Evolutionary conservation across 2,797 vertebrate species (phyloP).

Genomic region (Thripadectes ignobilis): DNA sequence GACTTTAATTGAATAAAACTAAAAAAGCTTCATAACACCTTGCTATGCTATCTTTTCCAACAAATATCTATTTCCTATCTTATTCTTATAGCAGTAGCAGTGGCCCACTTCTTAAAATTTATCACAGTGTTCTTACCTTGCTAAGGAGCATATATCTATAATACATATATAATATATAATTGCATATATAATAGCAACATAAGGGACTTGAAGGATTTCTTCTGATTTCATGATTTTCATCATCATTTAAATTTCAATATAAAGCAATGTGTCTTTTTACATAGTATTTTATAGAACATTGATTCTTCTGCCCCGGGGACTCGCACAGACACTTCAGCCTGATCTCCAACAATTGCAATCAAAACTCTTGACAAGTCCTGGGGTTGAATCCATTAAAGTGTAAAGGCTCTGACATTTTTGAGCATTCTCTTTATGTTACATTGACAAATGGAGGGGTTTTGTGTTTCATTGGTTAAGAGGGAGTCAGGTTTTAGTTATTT

Average conservation of each 20-base stretch:
- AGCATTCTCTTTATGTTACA: conserved; percentile 59
- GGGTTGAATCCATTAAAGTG: conserved; percentile 56
- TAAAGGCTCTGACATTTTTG: conserved; percentile 65
- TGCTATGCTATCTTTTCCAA: not conserved
- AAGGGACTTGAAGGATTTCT: not conserved
- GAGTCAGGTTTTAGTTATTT: conserved; percentile 69
- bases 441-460: conserved; percentile 73
- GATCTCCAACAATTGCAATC: conserved; percentile 26
- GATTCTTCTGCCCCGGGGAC: not conserved
- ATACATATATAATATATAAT: too few species aligned
- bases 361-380: conserved; percentile 43
- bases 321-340: conserved; percentile 24
- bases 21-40: not conserved
- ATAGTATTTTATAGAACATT: conserved; percentile 5
- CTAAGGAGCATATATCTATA: not conserved
- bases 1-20: not conserved
- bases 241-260: not conserved
- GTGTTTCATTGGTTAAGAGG: conserved; percentile 63
- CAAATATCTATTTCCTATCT: not conserved
- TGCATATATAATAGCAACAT: not conserved
- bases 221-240: not conserved
- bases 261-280: not conserved
- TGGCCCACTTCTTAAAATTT: not conserved
- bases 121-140: not conserved
- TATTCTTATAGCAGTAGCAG: not conserved